Evolutionary conservation across 2,797 vertebrate species (phyloP), one percentile per base, ranked within the genome.

Genomic region (Hoplostethus atlanticus): DNA sequence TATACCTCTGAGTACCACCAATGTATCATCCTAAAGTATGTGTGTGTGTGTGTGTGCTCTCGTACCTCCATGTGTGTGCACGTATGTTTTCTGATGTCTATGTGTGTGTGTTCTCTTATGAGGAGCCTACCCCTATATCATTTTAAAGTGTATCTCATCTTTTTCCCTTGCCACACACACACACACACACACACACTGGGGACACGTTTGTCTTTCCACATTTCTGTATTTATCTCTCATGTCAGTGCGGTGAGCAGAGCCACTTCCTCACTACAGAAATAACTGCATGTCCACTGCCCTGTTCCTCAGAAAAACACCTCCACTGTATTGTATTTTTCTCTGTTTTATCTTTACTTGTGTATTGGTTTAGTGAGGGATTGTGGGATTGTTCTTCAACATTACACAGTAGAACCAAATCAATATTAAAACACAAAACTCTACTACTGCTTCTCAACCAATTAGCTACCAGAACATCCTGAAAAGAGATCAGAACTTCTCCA

Each of bases 21-120:
- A 53, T 57, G 55, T 57, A 6, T 48, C 15, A 16, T 11, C 47
- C 7, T 48, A n/a, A 5, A 16, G 0, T 1, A 25, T 31, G 12
- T 62, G 25, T 62, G 44, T 62, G 44, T 64, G 62, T 52, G 62
- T 51, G 62, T 64, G 62, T 64, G 34, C 25, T 31, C 40, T n/a
- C 52, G 31, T 52, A 48, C 40, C 48, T 53, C 17, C 52, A 16
- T 40, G 48, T 30, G 48, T 25, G 38, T 55, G 38, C 52, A n/a
- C 54, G 64, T 66, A 21, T 54, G 51, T 44, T 31, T 51, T 12
- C n/a, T 31, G 16, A 17, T 51, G 46, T 51, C 48, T 25, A n/a
- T 47, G 52, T 66, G 8, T 46, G 52, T 57, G 53, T 47, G 4
- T 54, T 36, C 42, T 8, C 3, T 44, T 44, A 10, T 7, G 34